A percentile compares a stretch with the other conserved stretches of the same genome.
These are phyloP conservation scores for Oplegnathus fasciatus DNA, from an alignment of 2,113 vertebrate species.

Conservation along the genomic window DNA sequence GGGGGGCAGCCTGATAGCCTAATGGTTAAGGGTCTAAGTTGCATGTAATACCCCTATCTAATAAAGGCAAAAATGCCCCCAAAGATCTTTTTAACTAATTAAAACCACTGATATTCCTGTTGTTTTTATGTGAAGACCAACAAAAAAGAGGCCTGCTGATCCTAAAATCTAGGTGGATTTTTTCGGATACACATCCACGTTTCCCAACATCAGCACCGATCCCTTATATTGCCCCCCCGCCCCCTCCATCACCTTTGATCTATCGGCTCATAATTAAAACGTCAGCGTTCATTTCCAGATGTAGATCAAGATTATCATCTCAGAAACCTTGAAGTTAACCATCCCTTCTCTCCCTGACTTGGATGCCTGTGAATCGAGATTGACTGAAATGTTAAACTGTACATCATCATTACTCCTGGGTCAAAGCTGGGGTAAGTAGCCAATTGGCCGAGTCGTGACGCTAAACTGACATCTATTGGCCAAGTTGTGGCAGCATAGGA, in stretches of 20 bases:
- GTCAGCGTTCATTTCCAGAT: conserved; percentile 67
- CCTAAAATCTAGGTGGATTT: conserved; percentile 17
- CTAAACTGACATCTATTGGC: conserved; percentile 81
- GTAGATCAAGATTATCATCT: conserved; percentile 67
- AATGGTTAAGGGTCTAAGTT: neutral
- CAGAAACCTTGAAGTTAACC: conserved; percentile 38
- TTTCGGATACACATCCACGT: conserved; percentile 28
- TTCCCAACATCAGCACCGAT: conserved; percentile 29
- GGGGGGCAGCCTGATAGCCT: neutral
- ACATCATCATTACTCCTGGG: conserved; percentile 76
- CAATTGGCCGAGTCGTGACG: conserved; percentile 74
- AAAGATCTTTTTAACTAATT: too few relatives aligned
- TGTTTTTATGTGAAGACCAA: conserved; percentile 15
- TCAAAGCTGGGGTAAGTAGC: conserved; percentile 76
- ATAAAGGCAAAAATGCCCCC: too few relatives aligned
- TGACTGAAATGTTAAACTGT: conserved; percentile 77
- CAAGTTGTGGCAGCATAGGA: conserved; percentile 67
- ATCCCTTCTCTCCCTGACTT: conserved; percentile 20
- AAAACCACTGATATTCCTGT: neutral
- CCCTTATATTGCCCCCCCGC: neutral
- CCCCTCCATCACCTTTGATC: conserved; percentile 45
- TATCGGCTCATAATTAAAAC: conserved; percentile 48
- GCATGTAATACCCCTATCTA: neutral
- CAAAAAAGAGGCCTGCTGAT: conserved; percentile 11
- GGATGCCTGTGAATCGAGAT: conserved; percentile 60